Evolutionary conservation across 2,113 vertebrate genomes (phyloP), one percentile per base, ranked within the genome.

Genomic region (Sinocyclocheilus anophthalmus): DNA sequence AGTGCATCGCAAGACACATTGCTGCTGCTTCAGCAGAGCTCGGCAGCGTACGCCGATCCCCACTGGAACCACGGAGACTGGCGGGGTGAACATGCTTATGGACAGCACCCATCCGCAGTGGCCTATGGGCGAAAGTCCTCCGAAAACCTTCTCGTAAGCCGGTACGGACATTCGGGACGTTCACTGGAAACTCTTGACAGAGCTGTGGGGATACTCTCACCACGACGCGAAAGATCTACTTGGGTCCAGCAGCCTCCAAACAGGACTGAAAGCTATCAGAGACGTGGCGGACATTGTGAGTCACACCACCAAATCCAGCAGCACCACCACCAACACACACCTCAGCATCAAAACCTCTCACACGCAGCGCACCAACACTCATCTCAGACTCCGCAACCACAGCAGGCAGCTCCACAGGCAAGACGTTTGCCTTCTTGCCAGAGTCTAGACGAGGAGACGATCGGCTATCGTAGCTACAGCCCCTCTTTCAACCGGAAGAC

Each of bases 381-480:
- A 22, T 89, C 69, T 73, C 92, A 93, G 0, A 88, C 94, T 10
- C 84, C 92, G 5, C 95, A 90, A 26, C 85, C 91, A 84, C 18
- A 75, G 86, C 94, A 88, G 1, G 90, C 91, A 0, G 86, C 89
- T 33, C 80, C 90, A 5, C 93, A 93, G 88, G 90, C 80, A 79
- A 94, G 95, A 63, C 93, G 94, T 65, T 94, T 96, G 0, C 93
- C 96, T 4, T 84, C 93, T 0, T 93, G 92, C 0, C 96, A 95
- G 88, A 96, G 94, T 90, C 89, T 92, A 63, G 97, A 97, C 0
- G 97, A 97, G 30, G 93, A 95, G 90, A 92, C 90, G 0, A 90
- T 94, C 30, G 98, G 98, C 12, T 99, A 99, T 94, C 95, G 97
- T 65, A 99, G 98, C 92, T 99, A 99, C 91, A 99, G 98, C 92